A percentile compares a stretch with the other conserved stretches of the same genome.
These are phyloP conservation scores for Lemur catta DNA, from an alignment of 2,797 vertebrate species.

Conservation along the genomic window DNA sequence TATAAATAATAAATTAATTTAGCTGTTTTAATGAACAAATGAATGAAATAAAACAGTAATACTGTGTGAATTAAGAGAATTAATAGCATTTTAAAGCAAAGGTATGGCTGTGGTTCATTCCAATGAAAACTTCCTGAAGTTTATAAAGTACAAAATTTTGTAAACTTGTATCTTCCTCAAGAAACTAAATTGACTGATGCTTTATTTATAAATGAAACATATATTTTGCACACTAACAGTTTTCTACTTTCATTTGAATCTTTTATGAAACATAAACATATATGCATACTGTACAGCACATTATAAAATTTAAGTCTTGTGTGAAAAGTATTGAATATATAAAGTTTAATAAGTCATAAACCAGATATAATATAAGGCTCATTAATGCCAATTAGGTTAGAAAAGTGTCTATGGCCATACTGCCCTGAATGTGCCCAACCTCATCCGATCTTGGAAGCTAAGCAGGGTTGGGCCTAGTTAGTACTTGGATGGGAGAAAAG, in stretches of 20 bases:
- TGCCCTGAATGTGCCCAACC: too few species aligned
- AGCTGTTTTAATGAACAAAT: background rate
- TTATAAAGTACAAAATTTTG: background rate
- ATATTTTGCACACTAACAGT: background rate
- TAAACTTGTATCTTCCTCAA: background rate
- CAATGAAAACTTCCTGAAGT: background rate
- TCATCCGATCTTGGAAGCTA: too few species aligned
- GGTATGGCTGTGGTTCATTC: background rate
- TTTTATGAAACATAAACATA: background rate
- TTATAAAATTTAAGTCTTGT: background rate
- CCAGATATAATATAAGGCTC: background rate
- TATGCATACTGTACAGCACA: background rate
- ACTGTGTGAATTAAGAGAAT: background rate
- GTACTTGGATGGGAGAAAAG: background rate
- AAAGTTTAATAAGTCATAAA: background rate
- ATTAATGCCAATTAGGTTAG: background rate
- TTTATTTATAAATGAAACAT: constrained; percentile 2
- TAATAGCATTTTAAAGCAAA: background rate
- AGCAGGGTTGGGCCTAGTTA: too few species aligned
- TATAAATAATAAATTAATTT: background rate
- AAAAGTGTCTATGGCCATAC: too few species aligned
- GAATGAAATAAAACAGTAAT: background rate
- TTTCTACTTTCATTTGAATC: background rate
- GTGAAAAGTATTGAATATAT: background rate
- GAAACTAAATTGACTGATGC: background rate